phyloP scores from a whole-genome alignment of 2,888 invertebrate species.

The Glyphotaelius pellucidus region DNA sequence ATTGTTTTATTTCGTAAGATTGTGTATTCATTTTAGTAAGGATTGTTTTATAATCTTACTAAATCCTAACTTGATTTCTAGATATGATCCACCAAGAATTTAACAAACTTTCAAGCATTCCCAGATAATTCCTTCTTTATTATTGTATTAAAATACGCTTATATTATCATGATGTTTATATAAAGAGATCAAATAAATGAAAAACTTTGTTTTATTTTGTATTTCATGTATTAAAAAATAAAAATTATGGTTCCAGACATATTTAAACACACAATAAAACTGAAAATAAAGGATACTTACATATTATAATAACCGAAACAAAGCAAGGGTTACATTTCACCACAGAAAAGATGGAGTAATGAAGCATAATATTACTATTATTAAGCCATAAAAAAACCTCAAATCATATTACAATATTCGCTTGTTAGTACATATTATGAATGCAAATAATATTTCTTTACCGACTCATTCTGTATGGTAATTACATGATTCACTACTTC shows the following conservation, averaged over 20 bases:
- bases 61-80: constrained; percentile 25
- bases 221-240: constrained; percentile 40
- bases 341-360: neutral
- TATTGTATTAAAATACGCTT: neutral
- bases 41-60: neutral
- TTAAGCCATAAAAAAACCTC: constrained; percentile 27
- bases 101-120: neutral
- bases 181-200: neutral
- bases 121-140: neutral
- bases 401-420: constrained; percentile 35
- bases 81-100: constrained; percentile 19
- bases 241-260: constrained; percentile 24
- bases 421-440: neutral
- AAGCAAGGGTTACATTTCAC: constrained; percentile 24
- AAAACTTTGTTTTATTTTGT: constrained; percentile 25
- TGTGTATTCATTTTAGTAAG: neutral
- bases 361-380: constrained; percentile 24
- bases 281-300: constrained; percentile 23
- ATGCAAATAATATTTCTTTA: neutral
- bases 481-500: neutral
- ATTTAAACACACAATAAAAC: constrained; percentile 19
- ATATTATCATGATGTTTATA: neutral
- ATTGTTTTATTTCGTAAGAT: too few species aligned
- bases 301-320: neutral
- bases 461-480: neutral